Conservation (phyloP, 2,797 vertebrate species). For the Orestias chungarensis region DNA sequence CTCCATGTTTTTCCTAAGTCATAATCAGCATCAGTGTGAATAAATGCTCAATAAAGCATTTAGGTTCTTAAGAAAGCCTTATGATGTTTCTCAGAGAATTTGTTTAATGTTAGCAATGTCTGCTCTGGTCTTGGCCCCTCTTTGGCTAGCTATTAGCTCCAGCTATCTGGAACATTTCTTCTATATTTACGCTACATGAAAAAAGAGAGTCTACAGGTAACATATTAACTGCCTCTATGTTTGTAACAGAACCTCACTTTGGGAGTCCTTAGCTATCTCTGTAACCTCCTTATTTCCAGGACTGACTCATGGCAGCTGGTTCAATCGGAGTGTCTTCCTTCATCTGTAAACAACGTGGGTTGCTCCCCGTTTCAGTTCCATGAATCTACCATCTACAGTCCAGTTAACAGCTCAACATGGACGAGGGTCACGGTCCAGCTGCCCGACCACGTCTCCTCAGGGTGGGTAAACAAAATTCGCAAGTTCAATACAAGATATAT, state of each 20-base stretch:
- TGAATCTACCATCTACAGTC: constrained; percentile 96
- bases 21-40: too few species aligned
- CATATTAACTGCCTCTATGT: background rate
- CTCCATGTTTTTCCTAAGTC: too few species aligned
- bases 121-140: too few species aligned
- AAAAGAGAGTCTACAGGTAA: background rate
- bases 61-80: too few species aligned
- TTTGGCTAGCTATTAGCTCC: too few species aligned
- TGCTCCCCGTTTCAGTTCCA: constrained; percentile 99
- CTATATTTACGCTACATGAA: too few species aligned
- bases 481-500: background rate
- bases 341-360: constrained; percentile 94
- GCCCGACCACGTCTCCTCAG: constrained; percentile 96
- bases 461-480: constrained; percentile 73
- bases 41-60: too few species aligned
- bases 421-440: constrained; percentile 94
- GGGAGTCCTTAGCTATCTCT: background rate
- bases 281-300: constrained; percentile 67
- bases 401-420: constrained; percentile 95
- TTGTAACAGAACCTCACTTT: background rate
- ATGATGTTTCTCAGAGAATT: too few species aligned
- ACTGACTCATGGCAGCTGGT: constrained; percentile 96
- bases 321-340: constrained; percentile 96
- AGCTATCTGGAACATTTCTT: too few species aligned
- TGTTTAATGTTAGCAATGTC: too few species aligned